Evolutionary conservation across 2,888 invertebrate species (phyloP), one percentile per base, ranked within the genome.

Genomic region (Agrilus mali): DNA sequence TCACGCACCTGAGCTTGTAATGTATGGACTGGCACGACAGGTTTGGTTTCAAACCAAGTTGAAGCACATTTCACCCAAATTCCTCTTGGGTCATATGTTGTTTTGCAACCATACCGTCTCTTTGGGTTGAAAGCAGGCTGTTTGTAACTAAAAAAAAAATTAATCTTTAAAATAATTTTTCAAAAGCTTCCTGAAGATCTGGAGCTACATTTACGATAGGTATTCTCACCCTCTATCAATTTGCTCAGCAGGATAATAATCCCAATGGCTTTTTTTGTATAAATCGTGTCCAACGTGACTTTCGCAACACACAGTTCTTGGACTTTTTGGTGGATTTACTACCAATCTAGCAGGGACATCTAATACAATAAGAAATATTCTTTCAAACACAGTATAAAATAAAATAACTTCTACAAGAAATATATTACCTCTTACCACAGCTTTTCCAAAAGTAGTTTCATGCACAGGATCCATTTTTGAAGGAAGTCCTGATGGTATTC

Each of bases 31-130:
- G 67, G 43, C 20, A 66, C 53, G 2, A 63, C 52, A 38, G 64
- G 63, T 38, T 61, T 56, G 33, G 59, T 61, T 16, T 59, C 48
- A 53, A 67, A 44, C 73, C 74, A 53, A 53, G 51, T 46, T 37
- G 56, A 55, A n/a, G 56, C 56, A 52, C 73, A 72, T 52, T 57
- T 65, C n/a, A 66, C 70, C 53, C 68, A 66, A 22, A 59, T 65
- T 12, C 75, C 75, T 47, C 70, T 60, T 44, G 67, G 68, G 53
- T 74, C 74, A 17, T 65, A 60, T 36, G 55, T 58, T 2, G 66
- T 66, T 51, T 63, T 64, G 46, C 64, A 53, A 0, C 77, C 76
- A 52, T 60, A 76, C 2, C 69, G 66, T 38, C 67, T 53, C 36
- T 71, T 58, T 4, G 66, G 57, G 38, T 67, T 56, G 52, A 57